Percentiles rank a stretch among this genome's conserved stretches.
These are phyloP conservation scores for Pedionomus torquatus DNA, from an alignment of 2,113 vertebrate genomes.

Conservation along the genomic window DNA sequence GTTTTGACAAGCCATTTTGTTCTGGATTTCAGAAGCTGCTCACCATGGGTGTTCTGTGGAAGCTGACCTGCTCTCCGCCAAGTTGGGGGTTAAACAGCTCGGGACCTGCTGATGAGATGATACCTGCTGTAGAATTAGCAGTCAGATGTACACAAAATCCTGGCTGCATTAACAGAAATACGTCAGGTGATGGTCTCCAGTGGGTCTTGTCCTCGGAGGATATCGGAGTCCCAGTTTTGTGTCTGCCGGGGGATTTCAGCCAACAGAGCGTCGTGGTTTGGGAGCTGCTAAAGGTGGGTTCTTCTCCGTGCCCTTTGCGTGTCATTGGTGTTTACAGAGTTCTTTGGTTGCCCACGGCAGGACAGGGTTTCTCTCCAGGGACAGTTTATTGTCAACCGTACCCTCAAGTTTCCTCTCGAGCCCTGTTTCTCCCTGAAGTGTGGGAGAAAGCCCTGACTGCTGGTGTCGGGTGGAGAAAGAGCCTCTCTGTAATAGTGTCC, in stretches of 20 bases:
- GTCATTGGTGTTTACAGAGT: background rate
- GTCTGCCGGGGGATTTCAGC: background rate
- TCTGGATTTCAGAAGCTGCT: background rate
- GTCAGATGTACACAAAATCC: background rate
- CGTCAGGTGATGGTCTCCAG: background rate
- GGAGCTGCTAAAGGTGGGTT: background rate
- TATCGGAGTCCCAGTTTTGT: background rate
- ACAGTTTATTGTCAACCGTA: background rate
- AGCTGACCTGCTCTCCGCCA: background rate
- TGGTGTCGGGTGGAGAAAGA: background rate
- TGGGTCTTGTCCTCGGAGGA: background rate
- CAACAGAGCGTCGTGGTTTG: fast-evolving
- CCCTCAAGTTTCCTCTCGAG: background rate
- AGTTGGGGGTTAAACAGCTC: background rate
- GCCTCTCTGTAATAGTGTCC: background rate
- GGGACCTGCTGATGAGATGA: background rate
- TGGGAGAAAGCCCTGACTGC: background rate
- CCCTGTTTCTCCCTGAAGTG: background rate
- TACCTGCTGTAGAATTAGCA: background rate
- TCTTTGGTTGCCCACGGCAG: background rate
- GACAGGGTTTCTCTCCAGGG: background rate
- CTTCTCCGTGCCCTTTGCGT: background rate
- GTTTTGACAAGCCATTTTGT: background rate
- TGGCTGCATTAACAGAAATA: background rate
- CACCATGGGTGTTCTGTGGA: background rate